Evolutionary conservation across 1,140 invertebrate genomes (phyloP), one percentile per base, ranked within the genome.

Genomic region (Epicauta chinensis): DNA sequence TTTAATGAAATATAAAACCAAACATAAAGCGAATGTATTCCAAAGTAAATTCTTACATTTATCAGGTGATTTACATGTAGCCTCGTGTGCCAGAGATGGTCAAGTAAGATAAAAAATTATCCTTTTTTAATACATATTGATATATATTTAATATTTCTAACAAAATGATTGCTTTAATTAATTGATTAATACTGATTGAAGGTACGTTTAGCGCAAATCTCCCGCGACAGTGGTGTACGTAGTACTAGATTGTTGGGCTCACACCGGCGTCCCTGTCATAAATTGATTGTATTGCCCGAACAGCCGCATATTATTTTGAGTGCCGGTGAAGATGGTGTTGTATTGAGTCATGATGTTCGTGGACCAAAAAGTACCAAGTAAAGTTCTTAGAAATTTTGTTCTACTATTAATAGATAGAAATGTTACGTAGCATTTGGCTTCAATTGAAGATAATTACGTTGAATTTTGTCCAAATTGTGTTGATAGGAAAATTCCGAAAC

Each of bases 1-100:
- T 2, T 59, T 81, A 6, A 70, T 86, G 41, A 73, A 73, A 14
- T 87, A 87, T 60, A 77, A 83, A 50, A 90, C 83, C 38, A 88
- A 89, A 2, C 93, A 97, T 69, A 77, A 77, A 38, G 81, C 82
- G 29, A 97, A 97, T 71, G 84, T 97, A 13, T 96, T 95, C 73
- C 91, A 95, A 67, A 79, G 81, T 77, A 93, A 80, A 72, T 80
- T 81, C 70, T 69, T 81, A 9, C 68, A 78, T 54, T 63, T 79
- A 0, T 78, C 74, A 64, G 82, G 82, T 34, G 89, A 93, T 72
- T 73, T 83, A 46, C 87, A 90, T 63, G 85, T 97, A 30, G 87
- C 91, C 1, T 89, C 91, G 5, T 86, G 87, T 72, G 87, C 89
- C 12, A 77, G 90, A 38, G 93, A 98, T 76, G 93, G 93, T 15